Conservation (phyloP, 1,140 invertebrate species). For the Octopus sinensis region DNA sequence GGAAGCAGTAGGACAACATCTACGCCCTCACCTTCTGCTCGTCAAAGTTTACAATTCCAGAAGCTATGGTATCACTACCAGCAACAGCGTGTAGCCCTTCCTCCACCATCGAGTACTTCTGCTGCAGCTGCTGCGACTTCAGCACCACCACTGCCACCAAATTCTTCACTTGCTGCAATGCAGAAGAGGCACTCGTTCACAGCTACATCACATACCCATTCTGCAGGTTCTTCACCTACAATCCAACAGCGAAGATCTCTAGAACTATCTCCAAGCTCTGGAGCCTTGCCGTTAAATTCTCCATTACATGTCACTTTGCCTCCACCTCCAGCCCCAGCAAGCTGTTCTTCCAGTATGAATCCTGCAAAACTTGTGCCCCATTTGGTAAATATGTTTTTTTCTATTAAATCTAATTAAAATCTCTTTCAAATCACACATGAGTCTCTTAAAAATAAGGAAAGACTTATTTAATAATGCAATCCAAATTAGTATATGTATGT, state of each 20-base stretch:
- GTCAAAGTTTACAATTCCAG: neutral
- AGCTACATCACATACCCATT: constrained; percentile 29
- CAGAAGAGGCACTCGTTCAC: constrained; percentile 50
- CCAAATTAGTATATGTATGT: too few relatives aligned
- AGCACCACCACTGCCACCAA: constrained; percentile 13
- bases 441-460: too few relatives aligned
- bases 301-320: neutral
- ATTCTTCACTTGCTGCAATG: constrained; percentile 9
- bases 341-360: constrained; percentile 19
- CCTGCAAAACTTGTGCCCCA: neutral
- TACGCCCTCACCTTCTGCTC: neutral
- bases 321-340: constrained; percentile 13
- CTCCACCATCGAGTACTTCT: constrained; percentile 22
- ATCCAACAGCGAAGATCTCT: constrained; percentile 38
- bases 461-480: too few relatives aligned
- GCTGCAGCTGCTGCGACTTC: constrained; percentile 11
- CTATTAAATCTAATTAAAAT: too few relatives aligned
- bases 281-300: neutral
- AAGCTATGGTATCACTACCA: neutral
- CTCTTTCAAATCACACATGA: too few relatives aligned
- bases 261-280: constrained; percentile 25
- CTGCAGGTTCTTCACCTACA: constrained; percentile 25
- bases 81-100: constrained; percentile 12
- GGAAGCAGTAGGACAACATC: neutral
- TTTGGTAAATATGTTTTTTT: neutral